These are phyloP conservation scores for Orthonyx spaldingii DNA, from an alignment of 2,113 vertebrate genomes.

Conservation along the genomic window DNA sequence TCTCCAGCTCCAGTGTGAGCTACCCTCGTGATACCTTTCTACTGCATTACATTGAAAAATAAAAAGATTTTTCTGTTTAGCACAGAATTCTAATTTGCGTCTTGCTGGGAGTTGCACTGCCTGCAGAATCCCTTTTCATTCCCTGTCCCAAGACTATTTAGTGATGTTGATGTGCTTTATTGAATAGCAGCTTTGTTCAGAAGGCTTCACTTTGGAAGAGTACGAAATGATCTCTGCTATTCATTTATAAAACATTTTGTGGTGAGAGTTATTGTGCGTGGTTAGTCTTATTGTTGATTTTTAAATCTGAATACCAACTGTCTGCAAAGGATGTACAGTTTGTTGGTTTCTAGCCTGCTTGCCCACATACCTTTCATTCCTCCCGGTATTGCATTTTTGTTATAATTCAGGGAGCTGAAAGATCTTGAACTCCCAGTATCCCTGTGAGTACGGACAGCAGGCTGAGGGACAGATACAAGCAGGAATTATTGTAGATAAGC, in stretches of 20 bases:
- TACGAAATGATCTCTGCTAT: neutral
- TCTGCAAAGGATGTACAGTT: neutral
- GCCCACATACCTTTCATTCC: neutral
- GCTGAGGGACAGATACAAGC: neutral
- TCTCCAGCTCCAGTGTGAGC: neutral
- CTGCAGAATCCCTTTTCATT: neutral
- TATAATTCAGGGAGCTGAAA: neutral
- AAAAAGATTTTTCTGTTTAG: neutral
- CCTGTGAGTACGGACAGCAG: neutral
- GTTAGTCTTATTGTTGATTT: neutral
- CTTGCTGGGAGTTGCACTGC: neutral
- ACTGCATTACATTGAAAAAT: neutral
- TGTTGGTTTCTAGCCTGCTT: neutral
- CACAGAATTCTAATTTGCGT: neutral
- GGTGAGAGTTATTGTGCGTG: neutral
- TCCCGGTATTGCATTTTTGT: neutral
- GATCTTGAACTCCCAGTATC: neutral
- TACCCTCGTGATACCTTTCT: neutral
- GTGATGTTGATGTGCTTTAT: neutral
- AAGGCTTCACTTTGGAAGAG: neutral
- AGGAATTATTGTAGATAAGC: neutral
- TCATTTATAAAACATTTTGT: neutral
- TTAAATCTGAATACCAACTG: neutral
- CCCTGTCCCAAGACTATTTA: neutral
- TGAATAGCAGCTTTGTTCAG: constrained; percentile 1